phyloP scores from a whole-genome alignment of 2,113 vertebrate genomes.

The Cyanistes caeruleus region DNA sequence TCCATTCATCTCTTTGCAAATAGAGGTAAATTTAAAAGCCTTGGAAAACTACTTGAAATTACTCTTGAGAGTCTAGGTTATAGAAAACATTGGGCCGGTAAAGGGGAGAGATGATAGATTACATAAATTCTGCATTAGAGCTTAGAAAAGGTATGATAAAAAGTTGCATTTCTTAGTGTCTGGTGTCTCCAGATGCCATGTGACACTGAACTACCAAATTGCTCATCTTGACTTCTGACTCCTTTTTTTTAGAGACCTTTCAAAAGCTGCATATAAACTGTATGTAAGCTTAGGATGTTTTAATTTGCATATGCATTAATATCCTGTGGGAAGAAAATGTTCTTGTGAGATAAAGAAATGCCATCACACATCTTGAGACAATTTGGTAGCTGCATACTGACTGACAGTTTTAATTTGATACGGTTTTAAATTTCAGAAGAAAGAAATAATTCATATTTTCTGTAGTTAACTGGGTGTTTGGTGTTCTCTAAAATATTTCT shows the following conservation, averaged over 20 bases:
- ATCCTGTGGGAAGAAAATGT: neutral
- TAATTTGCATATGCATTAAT: neutral
- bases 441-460: neutral
- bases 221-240: neutral
- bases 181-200: neutral
- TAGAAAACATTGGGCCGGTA: neutral
- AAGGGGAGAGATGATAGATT: neutral
- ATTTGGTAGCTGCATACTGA: neutral
- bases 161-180: neutral
- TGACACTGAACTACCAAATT: neutral
- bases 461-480: neutral
- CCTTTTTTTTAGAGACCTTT: neutral
- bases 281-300: neutral
- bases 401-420: neutral
- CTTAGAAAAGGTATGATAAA: neutral
- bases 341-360: neutral
- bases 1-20: conserved; percentile 56
- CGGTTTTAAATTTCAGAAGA: neutral
- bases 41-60: conserved; percentile 10
- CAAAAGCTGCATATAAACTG: neutral
- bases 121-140: neutral
- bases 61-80: neutral
- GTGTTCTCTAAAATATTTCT: neutral
- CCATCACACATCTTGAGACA: neutral
- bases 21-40: neutral